Conservation (phyloP, 2,113 vertebrate genomes). For the Drymodes brunneopygia region DNA sequence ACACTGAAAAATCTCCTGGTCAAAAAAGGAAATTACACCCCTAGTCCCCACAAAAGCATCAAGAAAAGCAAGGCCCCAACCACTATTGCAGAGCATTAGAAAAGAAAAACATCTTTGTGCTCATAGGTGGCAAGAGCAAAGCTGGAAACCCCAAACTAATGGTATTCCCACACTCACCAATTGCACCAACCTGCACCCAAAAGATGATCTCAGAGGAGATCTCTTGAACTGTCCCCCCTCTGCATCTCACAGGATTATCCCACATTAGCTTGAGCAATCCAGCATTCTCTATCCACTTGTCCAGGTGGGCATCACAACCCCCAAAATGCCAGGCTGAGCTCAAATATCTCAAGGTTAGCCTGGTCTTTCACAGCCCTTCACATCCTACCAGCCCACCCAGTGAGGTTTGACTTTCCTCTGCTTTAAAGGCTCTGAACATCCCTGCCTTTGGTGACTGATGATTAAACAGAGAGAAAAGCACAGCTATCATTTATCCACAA, state of each 20-base stretch:
- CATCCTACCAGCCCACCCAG: not conserved
- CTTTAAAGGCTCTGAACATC: accelerated
- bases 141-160: not conserved
- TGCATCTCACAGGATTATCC: not conserved
- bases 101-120: not conserved
- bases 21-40: not conserved
- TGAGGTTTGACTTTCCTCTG: not conserved
- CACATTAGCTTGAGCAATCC: accelerated
- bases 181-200: accelerated
- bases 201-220: not conserved
- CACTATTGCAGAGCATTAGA: not conserved
- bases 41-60: not conserved
- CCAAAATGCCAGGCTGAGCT: not conserved
- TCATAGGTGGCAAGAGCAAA: not conserved
- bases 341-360: not conserved
- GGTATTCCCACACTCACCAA: not conserved
- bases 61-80: not conserved
- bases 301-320: not conserved
- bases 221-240: not conserved
- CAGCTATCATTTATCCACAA: not conserved
- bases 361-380: not conserved
- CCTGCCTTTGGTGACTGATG: not conserved
- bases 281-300: accelerated
- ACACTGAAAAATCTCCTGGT: not conserved
- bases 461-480: not conserved